Evolutionary conservation across 2,888 invertebrate genomes (phyloP).

Genomic region (Andrena camellia): DNA sequence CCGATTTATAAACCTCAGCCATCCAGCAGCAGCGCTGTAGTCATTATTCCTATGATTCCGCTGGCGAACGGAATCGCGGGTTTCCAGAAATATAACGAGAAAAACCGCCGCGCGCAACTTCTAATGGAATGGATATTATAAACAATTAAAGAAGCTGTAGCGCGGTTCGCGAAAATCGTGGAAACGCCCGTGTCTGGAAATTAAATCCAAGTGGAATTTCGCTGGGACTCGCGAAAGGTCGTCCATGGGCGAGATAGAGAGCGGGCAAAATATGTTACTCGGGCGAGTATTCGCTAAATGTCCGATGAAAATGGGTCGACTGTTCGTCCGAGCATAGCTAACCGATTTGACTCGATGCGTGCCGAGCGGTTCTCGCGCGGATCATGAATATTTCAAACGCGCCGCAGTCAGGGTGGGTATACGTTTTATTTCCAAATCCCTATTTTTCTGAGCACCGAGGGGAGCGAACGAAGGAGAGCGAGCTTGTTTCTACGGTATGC

Average conservation of each 20-base stretch:
- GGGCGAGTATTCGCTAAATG: not conserved
- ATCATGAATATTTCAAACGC: slow-evolving; percentile 53
- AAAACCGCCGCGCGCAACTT: not conserved
- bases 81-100: slow-evolving; percentile 8
- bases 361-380: not conserved
- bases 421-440: slow-evolving; percentile 37
- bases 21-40: not conserved
- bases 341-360: slow-evolving; percentile 10
- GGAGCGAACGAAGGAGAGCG: not conserved
- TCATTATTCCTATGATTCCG: not conserved
- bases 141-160: not conserved
- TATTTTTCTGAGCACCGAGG: slow-evolving; percentile 43
- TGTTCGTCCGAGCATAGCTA: not conserved
- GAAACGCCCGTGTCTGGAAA: not conserved
- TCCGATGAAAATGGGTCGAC: slow-evolving; percentile 6
- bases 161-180: not conserved
- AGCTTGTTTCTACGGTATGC: slow-evolving; percentile 53
- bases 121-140: slow-evolving; percentile 5
- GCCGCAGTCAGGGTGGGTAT: not conserved
- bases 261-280: not conserved
- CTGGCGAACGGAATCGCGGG: slow-evolving; percentile 30
- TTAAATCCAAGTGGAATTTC: slow-evolving; percentile 3
- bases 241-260: not conserved
- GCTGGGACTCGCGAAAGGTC: not conserved
- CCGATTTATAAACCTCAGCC: not conserved